Base-by-base conservation (phyloP, 2,888 invertebrate genomes). In the Lepidochrysops patricia region DNA sequence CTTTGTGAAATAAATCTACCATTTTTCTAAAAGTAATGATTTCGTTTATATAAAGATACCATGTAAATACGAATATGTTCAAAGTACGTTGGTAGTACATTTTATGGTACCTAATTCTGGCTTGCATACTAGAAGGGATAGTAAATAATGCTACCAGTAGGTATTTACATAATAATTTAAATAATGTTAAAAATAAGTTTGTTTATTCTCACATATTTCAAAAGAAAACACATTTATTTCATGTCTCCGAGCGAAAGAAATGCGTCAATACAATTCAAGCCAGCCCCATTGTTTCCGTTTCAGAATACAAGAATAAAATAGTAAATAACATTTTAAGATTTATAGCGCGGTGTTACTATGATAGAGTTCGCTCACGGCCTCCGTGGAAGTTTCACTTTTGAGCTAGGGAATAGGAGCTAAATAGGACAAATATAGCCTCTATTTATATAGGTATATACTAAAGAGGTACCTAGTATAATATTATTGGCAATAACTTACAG, bases 291-390 rank as follows among this genome's bases (percentile, higher is more conserved):
- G 59, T 59, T 59, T 58, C 34, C 54, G 27, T 32, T 54, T 32
- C 54, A 32, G 13, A 27, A 49, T 43, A 48, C 60, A 23, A 43
- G 43, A 52, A 54, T 58, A 62, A 54, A 52, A 52, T 52, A 52
- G 29, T 60, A 60, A 62, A 61, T 63, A 64, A 65, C 60, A 63
- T 63, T 65, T 63, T 61, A 61, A 62, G 65, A 66, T 66, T 66
- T 66, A 66, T 65, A 66, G 52, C 61, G 43, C 61, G 62, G 61
- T 62, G 59, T 57, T 60, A 43, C 62, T 62, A 58, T 62, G 63
- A 60, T 61, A 48, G 64, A 60, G 60, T 57, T 19, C 4, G 29
- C 12, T 29, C 54, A 5, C 29, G 19, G 29, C n/a, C n/a, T n/a
- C n/a, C n/a, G n/a, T 12, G 29, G 4, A 9, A 48, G 59, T 60